Percentiles rank a stretch among this genome's conserved stretches.
Evolutionary conservation across 2,113 vertebrate genomes (phyloP).

Genomic region (Pseudonaja textilis): DNA sequence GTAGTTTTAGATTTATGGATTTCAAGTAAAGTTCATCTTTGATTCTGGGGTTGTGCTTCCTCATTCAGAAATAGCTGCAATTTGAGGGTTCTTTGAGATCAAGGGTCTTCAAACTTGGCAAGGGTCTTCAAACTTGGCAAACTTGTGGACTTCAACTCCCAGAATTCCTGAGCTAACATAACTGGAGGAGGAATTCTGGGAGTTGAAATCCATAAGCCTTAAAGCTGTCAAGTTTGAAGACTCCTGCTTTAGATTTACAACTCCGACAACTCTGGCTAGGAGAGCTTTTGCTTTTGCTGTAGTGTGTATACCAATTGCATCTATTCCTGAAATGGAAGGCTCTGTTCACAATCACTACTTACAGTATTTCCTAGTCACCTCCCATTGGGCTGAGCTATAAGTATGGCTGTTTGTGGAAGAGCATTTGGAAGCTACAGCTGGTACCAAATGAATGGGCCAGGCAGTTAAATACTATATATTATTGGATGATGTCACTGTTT

Average conservation of each 20-base stretch:
- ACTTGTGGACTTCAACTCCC: too few relatives aligned
- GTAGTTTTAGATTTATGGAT: neutral
- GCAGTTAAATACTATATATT: neutral
- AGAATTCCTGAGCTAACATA: too few relatives aligned
- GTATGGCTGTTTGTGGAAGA: neutral
- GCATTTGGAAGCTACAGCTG: neutral
- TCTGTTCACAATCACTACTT: neutral
- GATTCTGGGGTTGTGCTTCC: neutral
- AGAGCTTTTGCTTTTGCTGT: neutral
- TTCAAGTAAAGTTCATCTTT: neutral
- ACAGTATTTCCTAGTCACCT: neutral
- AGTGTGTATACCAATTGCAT: neutral
- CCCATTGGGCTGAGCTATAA: neutral
- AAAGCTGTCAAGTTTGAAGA: too few relatives aligned
- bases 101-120: too few relatives aligned
- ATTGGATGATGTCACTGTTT: neutral
- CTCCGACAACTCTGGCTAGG: neutral
- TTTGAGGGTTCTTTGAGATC: neutral
- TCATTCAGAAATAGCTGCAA: neutral
- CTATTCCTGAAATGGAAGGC: neutral
- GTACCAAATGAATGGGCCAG: neutral
- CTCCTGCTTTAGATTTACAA: neutral
- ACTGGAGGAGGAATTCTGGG: too few relatives aligned
- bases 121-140: too few relatives aligned
- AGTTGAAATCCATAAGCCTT: too few relatives aligned